A percentile compares a stretch with the other conserved stretches of the same genome.
phyloP scores from a whole-genome alignment of 2,888 invertebrate species.

The Idaea dimidiata region DNA sequence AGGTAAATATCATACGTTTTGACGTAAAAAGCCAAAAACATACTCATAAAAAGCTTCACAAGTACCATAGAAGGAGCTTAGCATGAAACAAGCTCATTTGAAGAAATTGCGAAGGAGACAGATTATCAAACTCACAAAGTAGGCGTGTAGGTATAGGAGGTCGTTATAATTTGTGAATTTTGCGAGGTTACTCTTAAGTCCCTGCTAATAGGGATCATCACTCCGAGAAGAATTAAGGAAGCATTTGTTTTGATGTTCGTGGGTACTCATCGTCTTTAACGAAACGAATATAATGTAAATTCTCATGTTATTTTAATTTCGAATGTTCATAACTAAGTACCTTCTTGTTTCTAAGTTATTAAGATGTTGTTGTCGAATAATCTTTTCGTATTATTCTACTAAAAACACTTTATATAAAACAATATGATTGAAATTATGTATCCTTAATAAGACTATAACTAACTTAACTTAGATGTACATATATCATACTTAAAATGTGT shows the following conservation, averaged over 20 bases:
- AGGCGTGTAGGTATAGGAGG: slow-evolving; percentile 46
- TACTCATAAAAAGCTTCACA: slow-evolving; percentile 12
- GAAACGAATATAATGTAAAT: slow-evolving; percentile 40
- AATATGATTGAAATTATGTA: neutral
- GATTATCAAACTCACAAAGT: slow-evolving; percentile 72
- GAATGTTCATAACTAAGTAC: slow-evolving; percentile 17
- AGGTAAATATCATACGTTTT: neutral
- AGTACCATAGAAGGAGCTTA: slow-evolving; percentile 23
- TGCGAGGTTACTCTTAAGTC: slow-evolving; percentile 76
- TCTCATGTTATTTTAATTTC: slow-evolving; percentile 37
- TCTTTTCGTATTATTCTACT: neutral
- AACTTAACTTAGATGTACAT: slow-evolving; percentile 1
- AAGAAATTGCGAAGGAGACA: slow-evolving; percentile 50
- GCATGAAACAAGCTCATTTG: slow-evolving; percentile 26
- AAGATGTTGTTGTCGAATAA: neutral
- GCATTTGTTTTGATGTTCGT: slow-evolving; percentile 76
- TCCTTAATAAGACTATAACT: neutral
- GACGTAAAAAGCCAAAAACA: slow-evolving; percentile 2
- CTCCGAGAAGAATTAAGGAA: slow-evolving; percentile 67
- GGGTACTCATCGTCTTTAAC: slow-evolving; percentile 43
- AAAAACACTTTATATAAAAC: neutral
- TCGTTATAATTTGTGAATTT: slow-evolving; percentile 61
- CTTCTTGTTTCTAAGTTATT: slow-evolving; percentile 4
- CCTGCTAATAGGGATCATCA: slow-evolving; percentile 78
- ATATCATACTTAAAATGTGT: too few species aligned